Conservation (phyloP, 2,888 invertebrate genomes). For the Ophion obscuratus region DNA sequence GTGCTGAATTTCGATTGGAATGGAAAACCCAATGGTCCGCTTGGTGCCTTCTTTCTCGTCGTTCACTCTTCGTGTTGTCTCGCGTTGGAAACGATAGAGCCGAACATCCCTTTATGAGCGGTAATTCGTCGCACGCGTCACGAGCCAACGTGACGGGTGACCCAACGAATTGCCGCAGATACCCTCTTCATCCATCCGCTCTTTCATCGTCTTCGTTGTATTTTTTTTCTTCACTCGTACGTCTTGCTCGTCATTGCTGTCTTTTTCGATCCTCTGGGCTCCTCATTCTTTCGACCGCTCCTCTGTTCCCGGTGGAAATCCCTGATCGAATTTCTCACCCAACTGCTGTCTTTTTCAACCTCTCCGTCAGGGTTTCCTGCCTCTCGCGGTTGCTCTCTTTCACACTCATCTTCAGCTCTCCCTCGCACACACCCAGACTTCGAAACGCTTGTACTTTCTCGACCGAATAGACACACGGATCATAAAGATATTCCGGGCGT, state of each 20-base stretch:
- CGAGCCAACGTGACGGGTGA: slow-evolving; percentile 72
- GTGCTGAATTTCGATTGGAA: slow-evolving; percentile 61
- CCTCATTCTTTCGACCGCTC: slow-evolving; percentile 5
- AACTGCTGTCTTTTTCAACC: slow-evolving; percentile 12
- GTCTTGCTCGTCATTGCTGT: slow-evolving; percentile 5
- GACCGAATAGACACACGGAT: slow-evolving; percentile 23
- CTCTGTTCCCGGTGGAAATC: slow-evolving; percentile 19
- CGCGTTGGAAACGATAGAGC: slow-evolving; percentile 58
- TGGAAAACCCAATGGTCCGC: slow-evolving; percentile 37
- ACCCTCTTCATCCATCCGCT: slow-evolving; percentile 63
- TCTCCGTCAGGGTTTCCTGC: not conserved
- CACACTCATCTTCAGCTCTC: too few species aligned
- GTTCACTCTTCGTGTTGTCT: slow-evolving; percentile 36
- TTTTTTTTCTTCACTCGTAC: not conserved
- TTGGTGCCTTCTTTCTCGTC: slow-evolving; percentile 22
- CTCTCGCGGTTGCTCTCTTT: slow-evolving; percentile 18
- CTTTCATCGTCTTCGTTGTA: slow-evolving; percentile 44
- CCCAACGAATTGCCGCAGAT: slow-evolving; percentile 64
- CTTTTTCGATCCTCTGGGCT: not conserved
- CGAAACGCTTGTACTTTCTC: slow-evolving; percentile 19
- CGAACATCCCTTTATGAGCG: slow-evolving; percentile 73
- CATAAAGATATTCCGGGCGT: slow-evolving; percentile 30
- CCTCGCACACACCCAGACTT: too few species aligned
- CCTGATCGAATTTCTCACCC: slow-evolving; percentile 17
- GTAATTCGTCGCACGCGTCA: slow-evolving; percentile 77